These are phyloP conservation scores for Drosophila tristis DNA, from an alignment of 1,140 invertebrate species.

Conservation along the genomic window DNA sequence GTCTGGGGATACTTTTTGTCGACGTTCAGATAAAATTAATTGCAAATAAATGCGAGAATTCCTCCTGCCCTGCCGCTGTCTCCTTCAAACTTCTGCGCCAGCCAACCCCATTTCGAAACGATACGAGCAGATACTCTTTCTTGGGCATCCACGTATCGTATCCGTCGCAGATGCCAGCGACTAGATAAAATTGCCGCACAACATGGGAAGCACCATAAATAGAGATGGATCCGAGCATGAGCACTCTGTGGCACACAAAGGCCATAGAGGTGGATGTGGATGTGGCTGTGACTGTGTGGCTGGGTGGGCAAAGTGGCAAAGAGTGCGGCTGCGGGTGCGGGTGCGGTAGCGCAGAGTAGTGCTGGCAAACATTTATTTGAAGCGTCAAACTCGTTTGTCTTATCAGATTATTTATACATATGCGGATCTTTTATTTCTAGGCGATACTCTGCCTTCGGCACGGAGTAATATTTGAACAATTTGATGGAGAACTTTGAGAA, in stretches of 20 bases:
- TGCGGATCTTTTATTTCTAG: slow-evolving; percentile 42
- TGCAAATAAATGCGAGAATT: slow-evolving; percentile 52
- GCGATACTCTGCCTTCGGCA: slow-evolving; percentile 20
- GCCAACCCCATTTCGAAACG: slow-evolving; percentile 22
- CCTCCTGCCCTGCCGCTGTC: slow-evolving; percentile 9
- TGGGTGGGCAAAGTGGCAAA: background rate
- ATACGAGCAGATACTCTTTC: slow-evolving; percentile 50
- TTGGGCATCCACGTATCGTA: slow-evolving; percentile 38
- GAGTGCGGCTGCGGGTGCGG: background rate
- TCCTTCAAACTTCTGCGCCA: slow-evolving; percentile 11
- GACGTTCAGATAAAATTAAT: slow-evolving; percentile 68
- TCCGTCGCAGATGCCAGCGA: slow-evolving; percentile 59
- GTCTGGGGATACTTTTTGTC: slow-evolving; percentile 52
- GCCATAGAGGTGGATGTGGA: slow-evolving; percentile 24
- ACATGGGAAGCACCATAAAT: slow-evolving; percentile 75
- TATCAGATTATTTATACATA: slow-evolving; percentile 77
- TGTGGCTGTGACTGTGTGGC: no score
- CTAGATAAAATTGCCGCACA: slow-evolving; percentile 60
- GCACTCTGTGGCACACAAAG: slow-evolving; percentile 21
- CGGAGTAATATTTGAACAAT: background rate
- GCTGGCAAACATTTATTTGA: slow-evolving; percentile 80
- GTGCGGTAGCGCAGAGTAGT: slow-evolving; percentile 27
- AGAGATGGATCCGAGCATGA: slow-evolving; percentile 58
- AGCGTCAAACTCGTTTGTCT: slow-evolving; percentile 82
- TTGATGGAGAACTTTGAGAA: background rate